A percentile compares a stretch with the other conserved stretches of the same genome.
phyloP scores from a whole-genome alignment of 2,113 vertebrate species.

The Thryonomys swinderianus region DNA sequence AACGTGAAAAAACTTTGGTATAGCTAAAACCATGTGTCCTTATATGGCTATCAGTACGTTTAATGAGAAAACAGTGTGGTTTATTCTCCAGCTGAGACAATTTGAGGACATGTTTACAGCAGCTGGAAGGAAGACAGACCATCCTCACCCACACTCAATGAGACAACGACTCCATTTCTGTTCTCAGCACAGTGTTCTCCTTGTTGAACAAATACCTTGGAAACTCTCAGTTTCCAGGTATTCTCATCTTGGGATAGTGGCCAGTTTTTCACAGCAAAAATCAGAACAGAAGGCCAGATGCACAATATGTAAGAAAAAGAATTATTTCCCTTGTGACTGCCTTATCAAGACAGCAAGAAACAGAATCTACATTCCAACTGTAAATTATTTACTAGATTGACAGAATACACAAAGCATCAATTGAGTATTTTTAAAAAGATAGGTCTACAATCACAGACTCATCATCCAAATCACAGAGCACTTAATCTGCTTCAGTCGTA shows the following conservation, averaged over 20 bases:
- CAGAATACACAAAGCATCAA: not conserved
- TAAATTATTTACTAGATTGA: conserved; percentile 15
- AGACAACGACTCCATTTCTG: not conserved
- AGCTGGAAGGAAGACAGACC: conserved; percentile 53
- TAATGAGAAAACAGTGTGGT: not conserved
- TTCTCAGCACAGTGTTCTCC: conserved; percentile 31
- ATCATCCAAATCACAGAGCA: not conserved
- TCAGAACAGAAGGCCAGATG: conserved; percentile 11
- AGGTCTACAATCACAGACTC: not conserved
- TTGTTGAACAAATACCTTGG: conserved; percentile 63
- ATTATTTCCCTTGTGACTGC: not conserved
- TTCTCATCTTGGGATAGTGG: not conserved
- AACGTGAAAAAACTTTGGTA: not conserved
- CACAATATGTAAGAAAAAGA: not conserved
- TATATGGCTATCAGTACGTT: not conserved
- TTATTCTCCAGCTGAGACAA: conserved; percentile 42
- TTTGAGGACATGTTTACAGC: not conserved
- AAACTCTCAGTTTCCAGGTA: conserved; percentile 41
- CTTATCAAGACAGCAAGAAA: not conserved
- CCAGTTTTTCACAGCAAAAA: conserved; percentile 48
- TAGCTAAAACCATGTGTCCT: not conserved
- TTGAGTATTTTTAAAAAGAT: not conserved
- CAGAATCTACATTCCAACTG: not conserved
- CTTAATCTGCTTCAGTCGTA: not conserved
- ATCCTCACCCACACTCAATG: not conserved